Percentiles rank a stretch among this genome's conserved stretches.
phyloP scores from a whole-genome alignment of 2,797 vertebrate species.

The Huso huso region DNA sequence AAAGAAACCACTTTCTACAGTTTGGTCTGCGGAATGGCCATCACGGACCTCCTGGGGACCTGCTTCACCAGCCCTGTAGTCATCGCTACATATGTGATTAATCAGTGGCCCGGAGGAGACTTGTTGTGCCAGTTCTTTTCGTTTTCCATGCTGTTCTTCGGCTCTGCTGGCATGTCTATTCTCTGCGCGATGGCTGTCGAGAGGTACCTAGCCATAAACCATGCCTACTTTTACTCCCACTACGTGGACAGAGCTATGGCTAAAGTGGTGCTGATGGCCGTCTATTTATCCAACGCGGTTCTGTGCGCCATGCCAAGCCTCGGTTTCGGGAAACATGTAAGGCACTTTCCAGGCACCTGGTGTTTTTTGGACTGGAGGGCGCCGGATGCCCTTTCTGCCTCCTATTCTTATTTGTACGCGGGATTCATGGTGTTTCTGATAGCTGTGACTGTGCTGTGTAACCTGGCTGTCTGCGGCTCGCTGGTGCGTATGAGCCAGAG shows the following conservation, averaged over 20 bases:
- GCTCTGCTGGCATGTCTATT: constrained; percentile 67
- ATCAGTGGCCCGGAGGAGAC: constrained; percentile 58
- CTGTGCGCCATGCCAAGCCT: constrained; percentile 66
- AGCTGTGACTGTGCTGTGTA: constrained; percentile 58
- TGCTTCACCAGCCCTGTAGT: constrained; percentile 73
- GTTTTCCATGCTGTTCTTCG: constrained; percentile 73
- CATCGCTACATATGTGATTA: constrained; percentile 60
- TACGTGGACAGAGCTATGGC: constrained; percentile 59
- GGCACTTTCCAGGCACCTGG: constrained; percentile 66
- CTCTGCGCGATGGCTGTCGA: constrained; percentile 71
- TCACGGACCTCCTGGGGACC: constrained; percentile 67
- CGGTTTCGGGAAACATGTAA: constrained; percentile 59
- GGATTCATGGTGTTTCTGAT: constrained; percentile 62
- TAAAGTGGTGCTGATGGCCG: constrained; percentile 50
- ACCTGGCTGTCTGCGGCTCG: constrained; percentile 61
- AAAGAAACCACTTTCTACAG: constrained; percentile 73
- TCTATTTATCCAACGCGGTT: constrained; percentile 53
- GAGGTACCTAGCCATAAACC: constrained; percentile 67
- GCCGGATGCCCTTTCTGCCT: constrained; percentile 46
- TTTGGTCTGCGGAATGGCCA: constrained; percentile 67
- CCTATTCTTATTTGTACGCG: constrained; percentile 64
- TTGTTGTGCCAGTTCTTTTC: constrained; percentile 70
- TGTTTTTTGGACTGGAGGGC: constrained; percentile 70
- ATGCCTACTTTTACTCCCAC: constrained; percentile 67
- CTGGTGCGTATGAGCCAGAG: constrained; percentile 66